Base-by-base conservation (phyloP, 2,888 invertebrate genomes). In the Megaustenia siamemsis region DNA sequence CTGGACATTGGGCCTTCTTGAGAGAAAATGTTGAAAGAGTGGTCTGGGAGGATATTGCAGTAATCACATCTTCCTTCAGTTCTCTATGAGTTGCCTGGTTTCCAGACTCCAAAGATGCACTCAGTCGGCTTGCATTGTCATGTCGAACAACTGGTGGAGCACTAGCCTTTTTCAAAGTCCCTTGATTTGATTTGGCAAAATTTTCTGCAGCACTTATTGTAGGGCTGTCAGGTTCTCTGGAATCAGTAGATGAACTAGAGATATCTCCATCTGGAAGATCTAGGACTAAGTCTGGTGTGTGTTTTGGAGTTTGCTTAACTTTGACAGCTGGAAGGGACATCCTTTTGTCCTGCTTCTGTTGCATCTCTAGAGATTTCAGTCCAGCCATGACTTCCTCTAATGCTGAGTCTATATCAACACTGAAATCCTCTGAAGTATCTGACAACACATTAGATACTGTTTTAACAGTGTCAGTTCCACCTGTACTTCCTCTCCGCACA, bases 111-210 rank as follows among this genome's bases (percentile, higher is more conserved):
- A 82, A 80, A 21, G 86, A 86, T 45, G 85, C 84, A 60, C 87
- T 87, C 60, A 82, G 78, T 38, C 87, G 53, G 81, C 83, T 87
- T 71, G 69, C 24, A 0, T 63, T 40, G 21, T 83, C 83, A 45
- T 83, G 83, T 8, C 69, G 78, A 35, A 49, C 69, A n/a, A 49
- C 45, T 12, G 63, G 43, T 60, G 84, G 81, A 71, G 90, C 90
- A 90, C 89, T 12, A 90, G 90, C 43, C 91, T 97, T 97, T 92
- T 96, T 97, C 83, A 97, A 94, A 0, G 97, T 97, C 89, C 96
- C 96, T 93, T 96, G 96, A 92, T 96, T 96, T 89, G 96, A 96
- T 90, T 96, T 96, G 78, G 97, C 97, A 92, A 97, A 97, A 49
- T 96, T 95, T 92, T 97, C 97, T 0, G 96, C 97, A 0, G 96